phyloP scores from a whole-genome alignment of 2,113 vertebrate species.

The Emydura subglobosa region DNA sequence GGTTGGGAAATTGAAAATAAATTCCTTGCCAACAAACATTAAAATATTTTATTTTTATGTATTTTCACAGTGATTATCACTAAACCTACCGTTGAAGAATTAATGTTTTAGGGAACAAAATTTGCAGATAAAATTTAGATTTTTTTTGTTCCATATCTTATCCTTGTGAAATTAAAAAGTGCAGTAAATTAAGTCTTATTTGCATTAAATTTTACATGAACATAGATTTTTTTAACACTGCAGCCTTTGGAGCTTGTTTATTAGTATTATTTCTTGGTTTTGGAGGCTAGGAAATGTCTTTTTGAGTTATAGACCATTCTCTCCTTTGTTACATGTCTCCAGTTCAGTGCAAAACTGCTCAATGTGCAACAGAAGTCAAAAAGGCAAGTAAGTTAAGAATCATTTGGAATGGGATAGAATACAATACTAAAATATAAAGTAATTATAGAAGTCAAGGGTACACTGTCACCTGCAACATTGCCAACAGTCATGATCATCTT shows the following conservation, averaged over 20 bases:
- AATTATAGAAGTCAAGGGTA: too few species aligned
- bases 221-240: neutral
- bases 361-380: neutral
- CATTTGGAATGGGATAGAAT: neutral
- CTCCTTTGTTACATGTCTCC: neutral
- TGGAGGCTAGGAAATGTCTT: neutral
- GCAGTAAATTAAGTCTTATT: neutral
- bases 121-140: too few species aligned
- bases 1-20: neutral
- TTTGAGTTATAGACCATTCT: neutral
- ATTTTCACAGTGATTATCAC: too few species aligned
- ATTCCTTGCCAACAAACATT: neutral
- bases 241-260: neutral
- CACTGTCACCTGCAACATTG: too few species aligned
- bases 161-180: neutral
- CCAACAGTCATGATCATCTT: too few species aligned
- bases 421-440: neutral
- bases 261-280: neutral
- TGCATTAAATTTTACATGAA: neutral
- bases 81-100: too few species aligned
- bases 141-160: neutral
- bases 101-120: too few species aligned
- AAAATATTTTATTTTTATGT: too few species aligned
- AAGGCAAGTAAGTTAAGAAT: neutral
- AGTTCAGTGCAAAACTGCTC: neutral